Percentiles rank a stretch among this genome's conserved stretches.
Conservation (phyloP, 2,888 invertebrate species). For the Flexamia atlantica region DNA sequence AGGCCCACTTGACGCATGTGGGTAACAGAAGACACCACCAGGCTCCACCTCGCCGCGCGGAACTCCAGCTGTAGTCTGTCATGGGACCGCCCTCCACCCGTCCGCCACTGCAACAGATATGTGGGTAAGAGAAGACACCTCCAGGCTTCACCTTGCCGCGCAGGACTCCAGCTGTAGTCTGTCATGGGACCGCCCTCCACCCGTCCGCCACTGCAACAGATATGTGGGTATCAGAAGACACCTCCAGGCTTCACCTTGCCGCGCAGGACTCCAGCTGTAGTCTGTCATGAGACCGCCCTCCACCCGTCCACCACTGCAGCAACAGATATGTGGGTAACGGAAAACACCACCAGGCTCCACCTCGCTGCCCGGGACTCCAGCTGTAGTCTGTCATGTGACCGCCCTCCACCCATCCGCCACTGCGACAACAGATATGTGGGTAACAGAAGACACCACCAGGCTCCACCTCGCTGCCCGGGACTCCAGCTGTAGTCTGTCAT, state of each 20-base stretch:
- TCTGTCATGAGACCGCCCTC: conserved; percentile 79
- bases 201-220: conserved; percentile 78
- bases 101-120: conserved; percentile 77
- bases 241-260: conserved; percentile 76
- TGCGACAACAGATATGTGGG: conserved; percentile 76
- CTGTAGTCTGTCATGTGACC: conserved; percentile 79
- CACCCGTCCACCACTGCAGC: conserved; percentile 81
- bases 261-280: conserved; percentile 80
- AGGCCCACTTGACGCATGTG: conserved; percentile 79
- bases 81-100: conserved; percentile 80
- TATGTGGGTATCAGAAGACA: background rate
- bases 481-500: conserved; percentile 80
- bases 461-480: conserved; percentile 80
- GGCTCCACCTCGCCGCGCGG: conserved; percentile 78
- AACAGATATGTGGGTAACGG: background rate
- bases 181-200: conserved; percentile 80
- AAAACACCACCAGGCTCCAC: conserved; percentile 74
- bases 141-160: conserved; percentile 77
- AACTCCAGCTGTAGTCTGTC: conserved; percentile 80
- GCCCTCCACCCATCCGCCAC: conserved; percentile 81
- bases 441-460: conserved; percentile 77
- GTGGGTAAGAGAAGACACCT: background rate
- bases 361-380: conserved; percentile 80
- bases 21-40: conserved; percentile 78
- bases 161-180: conserved; percentile 80